Conservation (phyloP, 2,888 invertebrate species). For the Smittia aterrima region DNA sequence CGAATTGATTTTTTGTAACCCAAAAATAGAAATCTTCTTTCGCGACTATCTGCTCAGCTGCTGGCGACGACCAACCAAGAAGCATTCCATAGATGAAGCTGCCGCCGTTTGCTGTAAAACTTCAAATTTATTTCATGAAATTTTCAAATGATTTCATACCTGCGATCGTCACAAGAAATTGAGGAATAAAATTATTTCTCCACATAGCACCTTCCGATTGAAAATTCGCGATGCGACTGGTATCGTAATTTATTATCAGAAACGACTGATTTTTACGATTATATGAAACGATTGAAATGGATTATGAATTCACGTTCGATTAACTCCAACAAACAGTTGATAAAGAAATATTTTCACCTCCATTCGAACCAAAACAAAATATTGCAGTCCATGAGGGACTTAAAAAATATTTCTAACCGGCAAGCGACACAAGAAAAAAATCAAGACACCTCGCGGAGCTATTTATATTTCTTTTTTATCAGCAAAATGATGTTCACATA, state of each 20-base stretch:
- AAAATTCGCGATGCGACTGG: too few relatives aligned
- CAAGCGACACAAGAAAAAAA: too few relatives aligned
- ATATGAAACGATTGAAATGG: too few relatives aligned
- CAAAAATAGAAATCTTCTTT: conserved; percentile 13
- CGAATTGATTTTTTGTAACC: conserved; percentile 29
- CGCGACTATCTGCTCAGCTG: not conserved
- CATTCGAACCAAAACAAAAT: conserved; percentile 69
- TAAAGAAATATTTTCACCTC: conserved; percentile 71
- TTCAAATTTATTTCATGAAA: not conserved
- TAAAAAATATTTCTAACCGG: too few relatives aligned
- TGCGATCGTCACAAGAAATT: not conserved
- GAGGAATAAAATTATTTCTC: too few relatives aligned
- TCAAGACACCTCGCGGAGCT: too few relatives aligned
- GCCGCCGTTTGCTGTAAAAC: conserved; percentile 16
- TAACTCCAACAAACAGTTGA: conserved; percentile 55
- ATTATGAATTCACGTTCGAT: not conserved
- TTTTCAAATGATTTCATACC: not conserved
- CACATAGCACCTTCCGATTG: too few relatives aligned
- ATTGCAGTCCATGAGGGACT: conserved; percentile 66
- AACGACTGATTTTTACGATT: too few relatives aligned
- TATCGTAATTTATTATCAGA: too few relatives aligned
- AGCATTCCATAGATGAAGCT: conserved; percentile 8
- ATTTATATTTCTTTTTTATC: too few relatives aligned
- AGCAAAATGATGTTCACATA: too few relatives aligned
- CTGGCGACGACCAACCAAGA: not conserved